Conservation (phyloP, 2,113 vertebrate species). For the Columba janthina region DNA sequence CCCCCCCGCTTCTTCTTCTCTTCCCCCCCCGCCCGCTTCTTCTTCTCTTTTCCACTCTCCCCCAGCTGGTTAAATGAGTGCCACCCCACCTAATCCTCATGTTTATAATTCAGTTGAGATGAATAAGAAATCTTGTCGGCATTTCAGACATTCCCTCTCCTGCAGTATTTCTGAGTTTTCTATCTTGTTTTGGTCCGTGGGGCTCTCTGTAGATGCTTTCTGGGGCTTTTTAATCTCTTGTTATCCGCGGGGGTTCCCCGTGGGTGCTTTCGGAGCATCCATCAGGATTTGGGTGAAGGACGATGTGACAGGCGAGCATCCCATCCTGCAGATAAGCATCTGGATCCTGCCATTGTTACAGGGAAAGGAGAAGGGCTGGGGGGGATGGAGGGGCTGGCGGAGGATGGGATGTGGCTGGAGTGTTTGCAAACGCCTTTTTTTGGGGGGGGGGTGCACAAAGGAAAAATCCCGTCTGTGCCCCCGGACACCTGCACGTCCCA, state of each 20-base stretch:
- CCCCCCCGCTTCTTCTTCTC: too few relatives aligned
- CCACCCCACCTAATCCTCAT: neutral
- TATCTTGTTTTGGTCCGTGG: neutral
- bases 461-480: neutral
- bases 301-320: rapidly evolving
- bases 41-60: too few relatives aligned
- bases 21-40: too few relatives aligned
- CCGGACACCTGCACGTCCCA: neutral
- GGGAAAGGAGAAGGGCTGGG: neutral
- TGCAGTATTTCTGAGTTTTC: neutral
- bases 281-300: neutral
- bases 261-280: neutral
- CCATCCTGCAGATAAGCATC: slow-evolving; percentile 38
- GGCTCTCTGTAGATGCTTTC: neutral
- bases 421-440: neutral
- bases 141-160: neutral
- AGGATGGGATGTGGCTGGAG: neutral
- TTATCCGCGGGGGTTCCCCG: neutral
- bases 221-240: too few relatives aligned
- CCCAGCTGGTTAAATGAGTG: neutral
- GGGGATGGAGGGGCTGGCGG: neutral
- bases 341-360: slow-evolving; percentile 70
- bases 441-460: neutral
- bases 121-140: neutral
- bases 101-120: neutral